These are phyloP conservation scores for Drosophila affinis DNA, from an alignment of 2,888 invertebrate genomes.

Conservation along the genomic window DNA sequence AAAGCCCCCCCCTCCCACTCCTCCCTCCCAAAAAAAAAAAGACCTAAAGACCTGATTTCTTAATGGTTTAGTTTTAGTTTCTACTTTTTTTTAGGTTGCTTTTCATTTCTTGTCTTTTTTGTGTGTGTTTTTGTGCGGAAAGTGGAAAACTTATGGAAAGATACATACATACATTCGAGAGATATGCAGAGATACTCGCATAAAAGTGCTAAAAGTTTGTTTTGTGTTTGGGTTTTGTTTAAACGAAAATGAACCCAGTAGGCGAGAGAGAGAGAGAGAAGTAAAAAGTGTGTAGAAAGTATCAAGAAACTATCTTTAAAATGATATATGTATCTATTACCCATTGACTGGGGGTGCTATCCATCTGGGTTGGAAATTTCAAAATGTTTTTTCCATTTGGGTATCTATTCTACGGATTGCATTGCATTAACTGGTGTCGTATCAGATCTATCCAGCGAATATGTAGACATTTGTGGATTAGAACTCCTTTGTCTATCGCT, in stretches of 20 bases:
- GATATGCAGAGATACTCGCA: background rate
- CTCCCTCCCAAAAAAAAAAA: slow-evolving; percentile 6
- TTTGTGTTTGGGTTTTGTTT: background rate
- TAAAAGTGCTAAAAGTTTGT: slow-evolving; percentile 26
- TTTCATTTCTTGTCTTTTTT: slow-evolving; percentile 21
- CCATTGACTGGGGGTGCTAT: too few relatives aligned
- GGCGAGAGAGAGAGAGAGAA: too few relatives aligned
- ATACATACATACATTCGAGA: background rate
- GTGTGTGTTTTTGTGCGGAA: slow-evolving; percentile 9
- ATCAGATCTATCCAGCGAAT: too few relatives aligned
- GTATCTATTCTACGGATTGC: too few relatives aligned
- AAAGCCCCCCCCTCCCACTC: slow-evolving; percentile 7
- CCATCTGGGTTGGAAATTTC: too few relatives aligned
- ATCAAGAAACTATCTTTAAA: slow-evolving; percentile 12
- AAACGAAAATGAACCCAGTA: background rate
- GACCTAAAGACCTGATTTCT: slow-evolving; percentile 56
- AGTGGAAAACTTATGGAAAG: slow-evolving; percentile 20
- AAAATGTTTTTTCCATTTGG: too few relatives aligned
- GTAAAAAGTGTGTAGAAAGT: background rate
- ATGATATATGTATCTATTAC: background rate
- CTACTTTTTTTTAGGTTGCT: slow-evolving; percentile 17
- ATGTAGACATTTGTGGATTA: too few relatives aligned
- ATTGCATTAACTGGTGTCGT: too few relatives aligned
- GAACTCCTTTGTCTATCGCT: too few relatives aligned
- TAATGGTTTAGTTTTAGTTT: slow-evolving; percentile 43